Percentiles rank a stretch among this genome's conserved stretches.
Conservation (phyloP, 2,113 vertebrate species). For the Marmota flaviventris region DNA sequence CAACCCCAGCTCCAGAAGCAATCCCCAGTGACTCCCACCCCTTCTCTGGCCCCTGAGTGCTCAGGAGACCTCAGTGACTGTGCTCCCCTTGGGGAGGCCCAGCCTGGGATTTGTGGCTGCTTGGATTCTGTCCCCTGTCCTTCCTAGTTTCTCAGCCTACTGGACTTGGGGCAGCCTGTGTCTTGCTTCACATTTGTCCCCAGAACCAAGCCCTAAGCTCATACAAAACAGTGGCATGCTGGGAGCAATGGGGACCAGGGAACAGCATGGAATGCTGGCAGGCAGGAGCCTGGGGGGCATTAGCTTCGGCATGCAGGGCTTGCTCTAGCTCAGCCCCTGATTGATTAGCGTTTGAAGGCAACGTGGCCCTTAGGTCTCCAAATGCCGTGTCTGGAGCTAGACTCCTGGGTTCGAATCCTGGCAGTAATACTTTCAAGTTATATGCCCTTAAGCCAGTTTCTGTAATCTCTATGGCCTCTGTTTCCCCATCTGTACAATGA, state of each 20-base stretch:
- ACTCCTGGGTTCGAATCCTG: not conserved
- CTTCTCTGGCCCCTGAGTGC: not conserved
- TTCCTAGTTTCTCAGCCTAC: not conserved
- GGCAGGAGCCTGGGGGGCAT: not conserved
- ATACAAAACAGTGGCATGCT: not conserved
- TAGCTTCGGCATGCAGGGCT: not conserved
- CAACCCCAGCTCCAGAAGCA: not conserved
- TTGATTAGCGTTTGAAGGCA: not conserved
- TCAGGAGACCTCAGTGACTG: not conserved
- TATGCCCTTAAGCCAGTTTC: not conserved
- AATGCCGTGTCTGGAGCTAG: not conserved
- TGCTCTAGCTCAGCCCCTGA: not conserved
- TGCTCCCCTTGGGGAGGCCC: not conserved
- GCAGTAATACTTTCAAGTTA: not conserved
- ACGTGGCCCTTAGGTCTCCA: not conserved
- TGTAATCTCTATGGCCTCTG: not conserved
- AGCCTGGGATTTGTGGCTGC: not conserved
- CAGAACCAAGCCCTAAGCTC: not conserved
- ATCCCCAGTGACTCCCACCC: not conserved
- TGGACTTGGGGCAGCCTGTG: not conserved
- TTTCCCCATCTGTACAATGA: constrained; percentile 17
- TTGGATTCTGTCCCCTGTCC: not conserved
- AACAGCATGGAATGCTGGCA: not conserved
- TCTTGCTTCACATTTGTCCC: not conserved
- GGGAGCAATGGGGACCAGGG: not conserved